Evolutionary conservation across 2,113 vertebrate species (phyloP), one percentile per base, ranked within the genome.

Genomic region (Cheirogaleus medius): DNA sequence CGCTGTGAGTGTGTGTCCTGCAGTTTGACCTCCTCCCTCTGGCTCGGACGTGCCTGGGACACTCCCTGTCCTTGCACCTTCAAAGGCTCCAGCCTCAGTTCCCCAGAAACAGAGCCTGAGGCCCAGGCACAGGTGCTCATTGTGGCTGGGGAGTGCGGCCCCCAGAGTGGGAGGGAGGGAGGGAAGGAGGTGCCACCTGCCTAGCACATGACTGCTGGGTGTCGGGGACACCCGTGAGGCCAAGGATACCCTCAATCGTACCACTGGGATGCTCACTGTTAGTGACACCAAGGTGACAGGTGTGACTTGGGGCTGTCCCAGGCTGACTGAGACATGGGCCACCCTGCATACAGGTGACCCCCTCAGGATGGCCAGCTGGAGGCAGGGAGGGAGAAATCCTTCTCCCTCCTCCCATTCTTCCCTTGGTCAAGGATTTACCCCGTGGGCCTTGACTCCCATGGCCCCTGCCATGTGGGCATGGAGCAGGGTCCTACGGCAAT

Each of bases 401-500:
- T 6, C 29, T 15, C 2, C 52, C 3, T 6, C 27, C 27, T 23
- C n/a, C n/a, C 0, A 0, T 8, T 5, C 5, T 49, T 32, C 27
- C 1, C 4, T 4, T 8, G 29, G 37, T 37, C 39, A 34, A 21
- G 13, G 77, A 1, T 44, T 47, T 47, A 76, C 47, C 2, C 13
- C 27, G 20, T 25, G 25, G 74, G 52, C 52, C 56, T 29, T 34
- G 32, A 23, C 2, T 6, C 10, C n/a, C 1, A 0, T 74, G 27
- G 20, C 10, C 9, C 9, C 6, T 18, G 42, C n/a, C 44, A 9
- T 20, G 49, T 8, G 44, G 39, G 14, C 73, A 17, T 2, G 10
- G 69, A 64, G 60, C n/a, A 8, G 25, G 87, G 54, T 12, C 39
- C 49, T 7, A 47, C 0, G 34, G 47, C 60, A 42, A 15, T 11